phyloP scores from a whole-genome alignment of 2,113 vertebrate genomes.

The Gopherus evgoodei region DNA sequence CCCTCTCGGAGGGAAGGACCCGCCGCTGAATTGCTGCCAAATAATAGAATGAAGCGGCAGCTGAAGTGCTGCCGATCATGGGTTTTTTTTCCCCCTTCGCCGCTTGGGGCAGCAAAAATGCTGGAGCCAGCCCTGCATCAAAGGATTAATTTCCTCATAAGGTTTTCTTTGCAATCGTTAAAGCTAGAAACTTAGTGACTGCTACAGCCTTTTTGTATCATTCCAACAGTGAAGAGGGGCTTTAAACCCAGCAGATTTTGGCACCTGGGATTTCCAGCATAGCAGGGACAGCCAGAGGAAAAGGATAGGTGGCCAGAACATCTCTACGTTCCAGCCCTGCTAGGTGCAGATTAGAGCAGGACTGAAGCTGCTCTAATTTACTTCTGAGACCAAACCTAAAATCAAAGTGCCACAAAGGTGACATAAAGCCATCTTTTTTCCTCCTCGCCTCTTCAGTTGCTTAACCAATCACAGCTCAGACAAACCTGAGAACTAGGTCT shows the following conservation, averaged over 20 bases:
- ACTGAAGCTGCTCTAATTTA: neutral
- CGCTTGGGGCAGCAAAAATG: no score
- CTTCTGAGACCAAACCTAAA: neutral
- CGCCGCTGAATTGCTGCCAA: no score
- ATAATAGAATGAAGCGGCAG: no score
- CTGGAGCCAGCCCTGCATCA: neutral
- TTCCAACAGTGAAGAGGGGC: neutral
- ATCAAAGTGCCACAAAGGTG: neutral
- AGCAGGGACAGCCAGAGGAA: fast-evolving
- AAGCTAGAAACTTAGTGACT: neutral
- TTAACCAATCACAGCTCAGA: neutral
- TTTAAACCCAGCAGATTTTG: neutral
- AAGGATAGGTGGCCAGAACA: neutral
- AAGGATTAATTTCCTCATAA: neutral
- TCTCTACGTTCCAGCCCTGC: neutral
- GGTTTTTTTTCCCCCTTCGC: no score
- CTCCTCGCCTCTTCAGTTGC: neutral
- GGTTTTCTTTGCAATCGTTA: neutral
- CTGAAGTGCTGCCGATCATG: no score
- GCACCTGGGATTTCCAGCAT: neutral
- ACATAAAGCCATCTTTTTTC: neutral
- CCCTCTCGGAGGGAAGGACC: no score
- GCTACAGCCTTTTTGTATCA: neutral
- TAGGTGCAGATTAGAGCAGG: neutral
- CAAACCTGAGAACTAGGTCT: neutral